Conservation (phyloP, 2,113 vertebrate genomes). For the Tachysurus fulvidraco region DNA sequence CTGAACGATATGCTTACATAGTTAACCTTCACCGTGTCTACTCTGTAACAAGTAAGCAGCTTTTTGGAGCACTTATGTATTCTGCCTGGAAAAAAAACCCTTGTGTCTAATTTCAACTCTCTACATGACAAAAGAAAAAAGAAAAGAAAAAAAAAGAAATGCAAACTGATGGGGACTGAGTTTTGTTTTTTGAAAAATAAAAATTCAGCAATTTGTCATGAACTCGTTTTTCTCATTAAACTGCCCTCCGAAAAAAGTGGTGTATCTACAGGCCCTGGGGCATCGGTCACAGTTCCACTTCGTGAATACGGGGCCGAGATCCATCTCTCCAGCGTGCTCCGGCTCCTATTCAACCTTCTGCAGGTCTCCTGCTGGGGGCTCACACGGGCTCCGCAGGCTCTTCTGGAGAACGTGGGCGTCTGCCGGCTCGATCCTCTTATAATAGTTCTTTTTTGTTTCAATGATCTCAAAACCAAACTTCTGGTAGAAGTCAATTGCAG, state of each 20-base stretch:
- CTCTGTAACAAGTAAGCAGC: constrained; percentile 63
- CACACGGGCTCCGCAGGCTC: constrained; percentile 86
- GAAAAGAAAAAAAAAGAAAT: constrained; percentile 44
- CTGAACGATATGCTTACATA: constrained; percentile 66
- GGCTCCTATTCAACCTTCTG: constrained; percentile 81
- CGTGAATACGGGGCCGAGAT: constrained; percentile 63
- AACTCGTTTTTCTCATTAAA: constrained; percentile 70
- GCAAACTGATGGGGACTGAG: constrained; percentile 61
- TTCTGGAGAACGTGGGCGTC: constrained; percentile 99
- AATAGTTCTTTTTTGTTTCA: constrained; percentile 99
- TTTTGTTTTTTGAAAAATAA: constrained; percentile 63
- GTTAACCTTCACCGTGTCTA: constrained; percentile 61
- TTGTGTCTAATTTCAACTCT: constrained; percentile 62
- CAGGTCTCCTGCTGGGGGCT: constrained; percentile 83
- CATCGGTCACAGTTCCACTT: constrained; percentile 78
- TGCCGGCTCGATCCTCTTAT: constrained; percentile 99
- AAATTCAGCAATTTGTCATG: constrained; percentile 72
- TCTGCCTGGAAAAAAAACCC: constrained; percentile 56
- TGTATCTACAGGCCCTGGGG: constrained; percentile 71
- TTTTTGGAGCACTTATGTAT: constrained; percentile 66
- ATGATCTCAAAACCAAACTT: constrained; percentile 99
- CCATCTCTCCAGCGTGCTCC: constrained; percentile 59
- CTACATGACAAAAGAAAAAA: constrained; percentile 57
- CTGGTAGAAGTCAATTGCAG: constrained; percentile 98
- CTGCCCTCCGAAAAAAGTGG: constrained; percentile 77